Conservation (phyloP, 2,888 invertebrate species). For the Thyatira batis region DNA sequence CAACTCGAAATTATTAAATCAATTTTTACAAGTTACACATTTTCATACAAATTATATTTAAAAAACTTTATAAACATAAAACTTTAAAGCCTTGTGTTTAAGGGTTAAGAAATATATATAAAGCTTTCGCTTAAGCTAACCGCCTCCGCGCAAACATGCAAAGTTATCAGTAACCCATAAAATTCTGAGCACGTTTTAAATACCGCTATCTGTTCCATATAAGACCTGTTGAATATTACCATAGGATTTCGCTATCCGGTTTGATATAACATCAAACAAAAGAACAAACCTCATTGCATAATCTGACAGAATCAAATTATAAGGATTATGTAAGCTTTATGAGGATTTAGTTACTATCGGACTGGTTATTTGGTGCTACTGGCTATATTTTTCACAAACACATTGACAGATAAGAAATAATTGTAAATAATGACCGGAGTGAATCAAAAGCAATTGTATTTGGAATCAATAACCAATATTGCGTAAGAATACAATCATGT, state of each 20-base stretch:
- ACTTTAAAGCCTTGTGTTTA: too few relatives aligned
- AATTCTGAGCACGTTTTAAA: neutral
- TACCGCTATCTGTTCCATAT: neutral
- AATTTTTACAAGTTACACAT: too few relatives aligned
- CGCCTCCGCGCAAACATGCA: neutral
- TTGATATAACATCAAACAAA: constrained; percentile 26
- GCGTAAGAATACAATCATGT: constrained; percentile 17
- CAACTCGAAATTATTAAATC: too few relatives aligned
- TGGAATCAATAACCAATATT: constrained; percentile 46
- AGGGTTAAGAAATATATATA: too few relatives aligned
- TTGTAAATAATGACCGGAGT: constrained; percentile 48
- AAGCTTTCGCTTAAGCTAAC: neutral
- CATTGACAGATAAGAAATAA: constrained; percentile 48
- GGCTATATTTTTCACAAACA: constrained; percentile 22
- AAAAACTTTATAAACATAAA: neutral
- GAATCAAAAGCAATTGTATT: constrained; percentile 45
- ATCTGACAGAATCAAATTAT: constrained; percentile 36
- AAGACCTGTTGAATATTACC: neutral
- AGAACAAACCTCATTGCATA: constrained; percentile 30
- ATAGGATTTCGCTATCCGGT: constrained; percentile 1
- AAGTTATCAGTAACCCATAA: neutral
- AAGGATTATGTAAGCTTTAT: constrained; percentile 51
- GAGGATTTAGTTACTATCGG: constrained; percentile 3
- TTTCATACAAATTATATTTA: too few relatives aligned
- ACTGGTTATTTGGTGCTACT: neutral